phyloP scores from a whole-genome alignment of 2,113 vertebrate genomes.

The Paraplagusia blochii region DNA sequence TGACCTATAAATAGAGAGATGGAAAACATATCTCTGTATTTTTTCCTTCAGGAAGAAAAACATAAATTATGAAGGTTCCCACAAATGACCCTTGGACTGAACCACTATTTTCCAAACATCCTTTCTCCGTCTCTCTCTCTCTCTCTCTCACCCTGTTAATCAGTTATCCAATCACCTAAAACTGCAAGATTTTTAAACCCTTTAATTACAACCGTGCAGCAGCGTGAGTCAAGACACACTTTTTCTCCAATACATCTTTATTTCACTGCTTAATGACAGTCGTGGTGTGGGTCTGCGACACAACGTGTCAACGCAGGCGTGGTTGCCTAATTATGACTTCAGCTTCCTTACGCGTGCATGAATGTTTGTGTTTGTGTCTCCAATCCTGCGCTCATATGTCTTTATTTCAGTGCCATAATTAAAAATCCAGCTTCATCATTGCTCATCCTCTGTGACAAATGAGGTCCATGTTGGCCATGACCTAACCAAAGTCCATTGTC shows the following conservation, averaged over 20 bases:
- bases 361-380: not conserved
- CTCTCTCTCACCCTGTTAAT: slow-evolving; percentile 39
- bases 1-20: too few relatives aligned
- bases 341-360: not conserved
- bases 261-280: slow-evolving; percentile 20
- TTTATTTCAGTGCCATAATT: slow-evolving; percentile 64
- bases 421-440: slow-evolving; percentile 54
- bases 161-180: slow-evolving; percentile 48
- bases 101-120: slow-evolving; percentile 1
- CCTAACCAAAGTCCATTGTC: slow-evolving; percentile 67
- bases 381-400: slow-evolving; percentile 47
- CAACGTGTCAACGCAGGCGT: slow-evolving; percentile 1
- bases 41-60: not conserved
- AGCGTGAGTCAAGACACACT: slow-evolving; percentile 31
- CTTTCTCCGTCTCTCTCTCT: slow-evolving; percentile 17
- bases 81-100: slow-evolving; percentile 9
- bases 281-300: not conserved
- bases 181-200: slow-evolving; percentile 31
- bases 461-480: slow-evolving; percentile 66
- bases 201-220: slow-evolving; percentile 42
- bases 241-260: slow-evolving; percentile 51
- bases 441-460: slow-evolving; percentile 70
- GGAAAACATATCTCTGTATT: too few relatives aligned
- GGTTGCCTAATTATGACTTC: slow-evolving; percentile 16
- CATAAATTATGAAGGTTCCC: not conserved